Base-by-base conservation (phyloP, 2,797 vertebrate genomes). In the Melanogrammus aeglefinus region DNA sequence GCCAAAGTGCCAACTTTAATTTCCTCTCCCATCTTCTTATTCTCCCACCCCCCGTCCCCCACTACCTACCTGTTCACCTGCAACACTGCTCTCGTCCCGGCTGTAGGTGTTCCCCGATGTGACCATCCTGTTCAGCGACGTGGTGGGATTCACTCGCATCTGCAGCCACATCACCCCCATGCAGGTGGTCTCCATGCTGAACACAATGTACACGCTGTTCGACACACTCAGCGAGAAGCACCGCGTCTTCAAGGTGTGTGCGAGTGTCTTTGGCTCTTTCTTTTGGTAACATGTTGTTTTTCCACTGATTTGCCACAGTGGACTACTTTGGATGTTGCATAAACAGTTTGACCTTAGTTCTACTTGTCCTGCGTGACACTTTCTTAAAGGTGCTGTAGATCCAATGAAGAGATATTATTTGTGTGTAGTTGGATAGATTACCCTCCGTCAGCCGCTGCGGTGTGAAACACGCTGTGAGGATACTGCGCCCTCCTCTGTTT, bases 151-250 rank as follows among this genome's bases (percentile, higher is more conserved):
- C 77, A 94, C 92, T 8, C 91, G 88, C 29, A 94, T 95, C 81
- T 95, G 93, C 90, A 95, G 93, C 82, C 94, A 93, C 89, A 94
- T 95, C 81, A 94, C 92, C 6, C 93, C 92, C 0, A 91, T 94
- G 91, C 93, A 95, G 83, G 92, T 95, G 83, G 93, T 95, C 14
- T 94, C 90, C 78, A 94, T 94, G 94, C 89, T 95, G 76, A 94
- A 94, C 89, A 94, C 93, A 81, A 94, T 95, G 89, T 94, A 94
- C 87, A 94, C 93, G 0, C 89, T 95, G 79, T 95, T 94, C 18
- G 92, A 95, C 90, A 95, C 90, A 0, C 93, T 95, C 84, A 95
- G 94, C n/a, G 93, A 95, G 87, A 95, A 94, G 84, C 93, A 94
- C 81, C 78, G 91, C 3, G 92, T 95, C 80, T 94, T 94, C 82